These are phyloP conservation scores for Brachionus rubens DNA, from an alignment of 1,140 invertebrate species.

Conservation along the genomic window DNA sequence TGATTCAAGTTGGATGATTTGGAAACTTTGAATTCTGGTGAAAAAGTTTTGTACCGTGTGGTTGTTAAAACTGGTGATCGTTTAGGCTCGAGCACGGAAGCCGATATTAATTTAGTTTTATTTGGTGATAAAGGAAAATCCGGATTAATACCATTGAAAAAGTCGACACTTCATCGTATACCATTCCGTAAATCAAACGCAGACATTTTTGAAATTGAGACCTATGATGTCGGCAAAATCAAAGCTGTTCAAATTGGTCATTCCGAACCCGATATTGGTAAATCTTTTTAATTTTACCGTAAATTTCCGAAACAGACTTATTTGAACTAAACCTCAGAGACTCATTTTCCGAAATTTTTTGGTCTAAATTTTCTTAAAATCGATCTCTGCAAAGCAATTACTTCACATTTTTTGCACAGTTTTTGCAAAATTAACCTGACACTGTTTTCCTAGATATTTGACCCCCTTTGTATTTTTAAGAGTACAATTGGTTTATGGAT, in stretches of 20 bases:
- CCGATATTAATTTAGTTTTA: constrained; percentile 17
- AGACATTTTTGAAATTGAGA: constrained; percentile 44
- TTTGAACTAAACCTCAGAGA: too few relatives aligned
- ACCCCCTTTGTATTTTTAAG: too few relatives aligned
- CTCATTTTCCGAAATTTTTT: too few relatives aligned
- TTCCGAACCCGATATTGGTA: constrained; percentile 15
- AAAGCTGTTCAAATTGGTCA: constrained; percentile 44
- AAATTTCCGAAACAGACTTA: too few relatives aligned
- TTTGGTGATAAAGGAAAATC: constrained; percentile 33
- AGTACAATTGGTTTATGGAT: constrained; percentile 45
- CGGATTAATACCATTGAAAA: background rate
- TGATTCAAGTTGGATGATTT: background rate
- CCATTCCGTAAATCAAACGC: background rate
- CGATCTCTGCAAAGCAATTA: too few relatives aligned
- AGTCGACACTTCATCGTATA: constrained; percentile 4
- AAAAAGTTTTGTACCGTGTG: background rate
- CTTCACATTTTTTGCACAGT: too few relatives aligned
- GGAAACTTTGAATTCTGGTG: background rate
- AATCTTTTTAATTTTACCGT: background rate
- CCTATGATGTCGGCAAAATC: constrained; percentile 9
- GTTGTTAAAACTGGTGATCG: constrained; percentile 42
- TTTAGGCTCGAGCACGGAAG: constrained; percentile 32
- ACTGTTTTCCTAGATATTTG: too few relatives aligned
- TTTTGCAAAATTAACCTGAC: too few relatives aligned
- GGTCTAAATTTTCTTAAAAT: too few relatives aligned